These are phyloP conservation scores for Pycnonotus jocosus DNA, from an alignment of 2,113 vertebrate species.

Conservation along the genomic window DNA sequence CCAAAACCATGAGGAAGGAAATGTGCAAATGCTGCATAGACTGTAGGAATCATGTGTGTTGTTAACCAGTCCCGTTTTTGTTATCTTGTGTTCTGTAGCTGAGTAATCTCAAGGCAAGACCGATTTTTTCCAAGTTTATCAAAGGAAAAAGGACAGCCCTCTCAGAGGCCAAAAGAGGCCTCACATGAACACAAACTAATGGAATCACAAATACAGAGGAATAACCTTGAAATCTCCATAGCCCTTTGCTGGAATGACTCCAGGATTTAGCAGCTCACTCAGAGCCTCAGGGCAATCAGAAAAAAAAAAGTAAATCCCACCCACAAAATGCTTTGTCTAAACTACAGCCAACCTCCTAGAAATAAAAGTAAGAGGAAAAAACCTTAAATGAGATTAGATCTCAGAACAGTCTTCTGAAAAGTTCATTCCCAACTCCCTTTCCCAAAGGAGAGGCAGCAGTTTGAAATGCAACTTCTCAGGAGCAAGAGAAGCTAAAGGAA, in stretches of 20 bases:
- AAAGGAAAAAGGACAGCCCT: background rate
- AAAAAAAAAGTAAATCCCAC: background rate
- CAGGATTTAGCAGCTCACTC: constrained; percentile 16
- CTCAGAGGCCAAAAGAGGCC: background rate
- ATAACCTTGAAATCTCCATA: constrained; percentile 58
- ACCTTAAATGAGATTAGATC: background rate
- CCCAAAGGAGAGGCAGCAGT: background rate
- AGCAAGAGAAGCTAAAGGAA: background rate
- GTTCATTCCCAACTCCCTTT: background rate
- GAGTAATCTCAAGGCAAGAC: background rate
- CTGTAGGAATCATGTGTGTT: background rate
- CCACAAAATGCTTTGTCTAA: constrained; percentile 28
- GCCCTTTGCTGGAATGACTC: constrained; percentile 59
- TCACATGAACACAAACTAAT: background rate
- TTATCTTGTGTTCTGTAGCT: background rate
- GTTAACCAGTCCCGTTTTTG: background rate
- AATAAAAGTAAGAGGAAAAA: background rate
- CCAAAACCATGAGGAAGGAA: background rate
- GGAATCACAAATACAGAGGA: constrained; percentile 41
- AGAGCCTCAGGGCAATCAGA: constrained; percentile 18
- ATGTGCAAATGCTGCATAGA: background rate
- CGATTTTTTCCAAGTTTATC: background rate
- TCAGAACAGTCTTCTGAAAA: background rate
- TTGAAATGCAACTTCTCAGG: background rate
- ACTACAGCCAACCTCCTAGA: background rate